phyloP scores from a whole-genome alignment of 2,888 invertebrate genomes.

The Andrena fulva region DNA sequence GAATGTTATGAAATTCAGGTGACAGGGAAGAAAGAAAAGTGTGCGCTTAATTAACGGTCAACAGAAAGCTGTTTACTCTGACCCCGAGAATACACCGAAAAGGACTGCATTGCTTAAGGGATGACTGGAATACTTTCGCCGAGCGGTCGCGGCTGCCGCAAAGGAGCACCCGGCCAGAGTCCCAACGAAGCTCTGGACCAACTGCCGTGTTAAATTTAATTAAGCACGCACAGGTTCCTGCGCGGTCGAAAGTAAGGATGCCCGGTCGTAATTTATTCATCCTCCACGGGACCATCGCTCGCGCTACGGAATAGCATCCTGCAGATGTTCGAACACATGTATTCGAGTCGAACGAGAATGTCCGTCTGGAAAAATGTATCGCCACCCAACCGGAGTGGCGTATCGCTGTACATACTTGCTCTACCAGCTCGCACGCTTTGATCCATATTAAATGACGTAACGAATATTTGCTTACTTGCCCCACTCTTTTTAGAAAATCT shows the following conservation, averaged over 20 bases:
- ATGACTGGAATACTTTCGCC: constrained; percentile 30
- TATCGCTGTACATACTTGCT: background rate
- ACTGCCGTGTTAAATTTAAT: constrained; percentile 61
- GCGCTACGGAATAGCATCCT: constrained; percentile 29
- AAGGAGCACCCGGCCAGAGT: background rate
- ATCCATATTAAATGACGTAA: constrained; percentile 38
- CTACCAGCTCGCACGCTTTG: background rate
- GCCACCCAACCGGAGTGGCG: no score
- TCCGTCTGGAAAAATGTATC: constrained; percentile 29
- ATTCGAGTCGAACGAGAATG: constrained; percentile 22
- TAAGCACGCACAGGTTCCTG: constrained; percentile 42
- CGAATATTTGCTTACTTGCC: constrained; percentile 38
- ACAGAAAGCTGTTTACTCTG: constrained; percentile 18
- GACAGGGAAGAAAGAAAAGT: no score
- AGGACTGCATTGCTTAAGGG: background rate
- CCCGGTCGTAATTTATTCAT: constrained; percentile 62
- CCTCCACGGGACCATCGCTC: constrained; percentile 15
- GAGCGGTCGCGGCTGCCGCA: background rate
- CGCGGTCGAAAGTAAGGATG: constrained; percentile 28
- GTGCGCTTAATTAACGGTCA: background rate
- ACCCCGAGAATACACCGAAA: background rate
- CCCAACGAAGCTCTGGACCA: constrained; percentile 30
- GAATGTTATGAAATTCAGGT: no score
- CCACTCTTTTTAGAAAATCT: background rate
- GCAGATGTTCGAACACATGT: constrained; percentile 36